Evolutionary conservation across 37 sponge, comb jelly and placozoan genomes (phyloP).

Genomic region (Hormiphora californensis): DNA sequence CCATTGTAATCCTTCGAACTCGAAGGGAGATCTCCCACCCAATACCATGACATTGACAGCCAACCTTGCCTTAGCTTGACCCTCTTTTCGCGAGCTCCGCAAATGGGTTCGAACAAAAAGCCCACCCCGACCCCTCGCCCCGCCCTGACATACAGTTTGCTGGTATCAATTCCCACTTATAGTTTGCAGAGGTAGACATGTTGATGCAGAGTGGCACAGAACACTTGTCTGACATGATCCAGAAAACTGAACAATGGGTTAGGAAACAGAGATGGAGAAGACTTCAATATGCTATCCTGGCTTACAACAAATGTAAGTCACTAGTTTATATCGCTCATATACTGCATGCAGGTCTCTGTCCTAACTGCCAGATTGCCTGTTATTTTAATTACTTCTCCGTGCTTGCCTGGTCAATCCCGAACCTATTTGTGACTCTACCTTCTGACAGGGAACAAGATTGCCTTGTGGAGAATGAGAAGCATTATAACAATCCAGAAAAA

Average conservation of each 20-base stretch:
- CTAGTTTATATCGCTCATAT: background rate
- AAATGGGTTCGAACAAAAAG: too few relatives aligned
- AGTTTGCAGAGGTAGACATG: slow-evolving; percentile 99
- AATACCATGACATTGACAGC: too few relatives aligned
- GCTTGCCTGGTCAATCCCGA: background rate
- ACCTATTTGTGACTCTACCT: background rate
- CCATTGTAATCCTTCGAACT: too few relatives aligned
- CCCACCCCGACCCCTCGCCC: too few relatives aligned
- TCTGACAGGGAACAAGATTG: slow-evolving; percentile 31
- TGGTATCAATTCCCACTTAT: too few relatives aligned
- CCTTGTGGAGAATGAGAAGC: background rate
- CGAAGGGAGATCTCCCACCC: too few relatives aligned
- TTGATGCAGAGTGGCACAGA: slow-evolving; percentile 81
- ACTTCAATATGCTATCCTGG: slow-evolving; percentile 80
- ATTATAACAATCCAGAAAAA: slow-evolving; percentile 64
- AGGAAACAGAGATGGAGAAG: slow-evolving; percentile 79
- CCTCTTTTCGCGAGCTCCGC: too few relatives aligned
- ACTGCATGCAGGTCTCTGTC: background rate
- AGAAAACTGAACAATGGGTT: slow-evolving; percentile 73
- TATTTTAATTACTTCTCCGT: background rate
- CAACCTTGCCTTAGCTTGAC: too few relatives aligned
- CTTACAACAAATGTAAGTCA: slow-evolving; percentile 77
- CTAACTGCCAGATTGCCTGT: background rate
- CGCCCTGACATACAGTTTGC: too few relatives aligned
- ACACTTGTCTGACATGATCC: slow-evolving; percentile 61